These are phyloP conservation scores for Hirudo medicinalis DNA, from an alignment of 1,140 invertebrate genomes.

Conservation along the genomic window DNA sequence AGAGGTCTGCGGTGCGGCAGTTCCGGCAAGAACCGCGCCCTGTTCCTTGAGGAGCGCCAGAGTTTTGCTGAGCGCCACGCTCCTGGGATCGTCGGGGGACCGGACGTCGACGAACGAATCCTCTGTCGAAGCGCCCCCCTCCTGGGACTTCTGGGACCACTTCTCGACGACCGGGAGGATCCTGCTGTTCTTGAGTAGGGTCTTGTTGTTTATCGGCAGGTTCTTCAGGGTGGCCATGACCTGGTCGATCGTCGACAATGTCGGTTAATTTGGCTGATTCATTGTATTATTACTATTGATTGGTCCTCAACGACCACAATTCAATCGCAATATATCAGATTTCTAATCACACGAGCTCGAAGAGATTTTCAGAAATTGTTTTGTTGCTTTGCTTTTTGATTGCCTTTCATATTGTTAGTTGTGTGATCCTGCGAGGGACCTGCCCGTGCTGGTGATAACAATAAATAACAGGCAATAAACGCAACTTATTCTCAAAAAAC, in stretches of 20 bases:
- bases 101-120: neutral
- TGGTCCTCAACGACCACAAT: too few species aligned
- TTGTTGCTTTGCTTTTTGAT: too few species aligned
- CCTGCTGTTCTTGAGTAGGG: constrained; percentile 77
- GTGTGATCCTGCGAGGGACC: too few species aligned
- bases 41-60: neutral
- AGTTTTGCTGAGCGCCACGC: neutral
- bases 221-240: constrained; percentile 62
- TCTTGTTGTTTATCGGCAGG: constrained; percentile 81
- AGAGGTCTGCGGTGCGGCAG: too few species aligned
- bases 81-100: neutral
- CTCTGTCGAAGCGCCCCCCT: neutral
- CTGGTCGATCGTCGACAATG: constrained; percentile 42
- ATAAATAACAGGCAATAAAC: too few species aligned
- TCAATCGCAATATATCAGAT: too few species aligned
- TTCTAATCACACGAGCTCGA: too few species aligned
- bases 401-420: too few species aligned
- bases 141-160: constrained; percentile 20
- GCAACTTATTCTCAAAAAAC: too few species aligned
- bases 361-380: too few species aligned
- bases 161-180: constrained; percentile 53
- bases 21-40: neutral
- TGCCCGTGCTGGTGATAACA: too few species aligned
- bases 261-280: neutral
- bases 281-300: too few species aligned